Percentiles rank a stretch among this genome's conserved stretches.
phyloP scores from a whole-genome alignment of 2,797 vertebrate genomes.

The Taeniopygia guttata region DNA sequence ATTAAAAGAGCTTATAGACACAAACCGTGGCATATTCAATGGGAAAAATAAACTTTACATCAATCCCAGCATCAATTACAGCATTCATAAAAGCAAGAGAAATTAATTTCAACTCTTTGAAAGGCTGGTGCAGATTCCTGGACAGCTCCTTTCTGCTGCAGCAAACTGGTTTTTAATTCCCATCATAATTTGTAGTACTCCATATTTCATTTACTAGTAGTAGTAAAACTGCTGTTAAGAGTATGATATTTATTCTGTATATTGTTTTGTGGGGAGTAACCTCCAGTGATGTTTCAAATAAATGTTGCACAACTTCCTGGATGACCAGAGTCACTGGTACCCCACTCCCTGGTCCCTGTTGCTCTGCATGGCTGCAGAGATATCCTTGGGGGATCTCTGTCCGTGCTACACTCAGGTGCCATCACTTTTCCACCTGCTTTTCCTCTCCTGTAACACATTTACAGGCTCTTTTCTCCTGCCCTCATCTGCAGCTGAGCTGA shows the following conservation, averaged over 20 bases:
- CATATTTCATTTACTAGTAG: background rate
- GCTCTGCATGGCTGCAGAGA: background rate
- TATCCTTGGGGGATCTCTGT: rapidly evolving
- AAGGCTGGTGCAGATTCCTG: background rate
- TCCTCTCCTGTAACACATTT: background rate
- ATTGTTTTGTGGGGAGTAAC: background rate
- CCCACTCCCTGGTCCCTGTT: rapidly evolving
- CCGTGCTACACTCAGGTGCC: background rate
- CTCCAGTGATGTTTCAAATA: background rate
- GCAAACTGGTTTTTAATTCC: background rate
- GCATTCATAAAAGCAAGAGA: background rate
- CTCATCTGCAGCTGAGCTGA: background rate
- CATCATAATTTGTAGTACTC: background rate
- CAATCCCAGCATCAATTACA: background rate
- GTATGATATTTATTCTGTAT: background rate
- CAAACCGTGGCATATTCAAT: background rate
- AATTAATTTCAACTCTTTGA: background rate
- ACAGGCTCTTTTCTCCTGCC: background rate
- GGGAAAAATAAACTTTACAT: background rate
- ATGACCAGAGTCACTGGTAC: rapidly evolving
- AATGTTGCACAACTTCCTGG: too few species aligned
- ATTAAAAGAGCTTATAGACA: background rate
- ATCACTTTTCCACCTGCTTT: background rate
- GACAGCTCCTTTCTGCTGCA: background rate
- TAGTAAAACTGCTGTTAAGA: background rate